Evolutionary conservation across 2,113 vertebrate genomes (phyloP).

Genomic region (Eira barbara): DNA sequence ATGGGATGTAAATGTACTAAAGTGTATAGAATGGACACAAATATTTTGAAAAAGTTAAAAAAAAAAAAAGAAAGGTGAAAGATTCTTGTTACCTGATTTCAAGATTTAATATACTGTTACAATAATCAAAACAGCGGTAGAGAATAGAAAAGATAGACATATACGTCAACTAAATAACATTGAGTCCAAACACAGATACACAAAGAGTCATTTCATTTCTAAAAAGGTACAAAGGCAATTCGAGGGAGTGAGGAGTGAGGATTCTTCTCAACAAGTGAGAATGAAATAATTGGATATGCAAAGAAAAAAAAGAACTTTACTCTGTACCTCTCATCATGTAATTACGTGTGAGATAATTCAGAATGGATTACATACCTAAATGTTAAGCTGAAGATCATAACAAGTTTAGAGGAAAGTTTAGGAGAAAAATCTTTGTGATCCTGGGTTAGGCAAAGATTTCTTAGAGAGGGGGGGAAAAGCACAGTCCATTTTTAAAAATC

Average conservation of each 20-base stretch:
- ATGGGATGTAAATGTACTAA: neutral
- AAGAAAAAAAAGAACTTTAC: neutral
- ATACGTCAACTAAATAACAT: neutral
- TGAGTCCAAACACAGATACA: neutral
- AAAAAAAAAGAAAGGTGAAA: neutral
- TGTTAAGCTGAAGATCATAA: neutral
- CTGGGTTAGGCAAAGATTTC: neutral
- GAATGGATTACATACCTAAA: neutral
- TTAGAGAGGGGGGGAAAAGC: neutral
- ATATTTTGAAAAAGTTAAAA: neutral
- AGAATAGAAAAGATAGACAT: neutral
- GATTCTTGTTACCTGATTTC: neutral
- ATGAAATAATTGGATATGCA: neutral
- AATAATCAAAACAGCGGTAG: neutral
- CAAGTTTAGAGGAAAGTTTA: neutral
- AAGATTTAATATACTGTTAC: neutral
- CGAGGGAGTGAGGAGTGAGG: neutral
- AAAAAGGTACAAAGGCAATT: neutral
- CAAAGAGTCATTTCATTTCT: neutral
- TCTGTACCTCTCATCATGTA: neutral
- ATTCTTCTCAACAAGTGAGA: neutral
- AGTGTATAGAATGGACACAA: neutral
- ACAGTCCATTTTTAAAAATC: neutral
- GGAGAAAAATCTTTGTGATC: neutral
- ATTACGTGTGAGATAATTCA: neutral